A percentile compares a stretch with the other conserved stretches of the same genome.
phyloP scores from a whole-genome alignment of 2,113 vertebrate genomes.

The Parotia lawesii region DNA sequence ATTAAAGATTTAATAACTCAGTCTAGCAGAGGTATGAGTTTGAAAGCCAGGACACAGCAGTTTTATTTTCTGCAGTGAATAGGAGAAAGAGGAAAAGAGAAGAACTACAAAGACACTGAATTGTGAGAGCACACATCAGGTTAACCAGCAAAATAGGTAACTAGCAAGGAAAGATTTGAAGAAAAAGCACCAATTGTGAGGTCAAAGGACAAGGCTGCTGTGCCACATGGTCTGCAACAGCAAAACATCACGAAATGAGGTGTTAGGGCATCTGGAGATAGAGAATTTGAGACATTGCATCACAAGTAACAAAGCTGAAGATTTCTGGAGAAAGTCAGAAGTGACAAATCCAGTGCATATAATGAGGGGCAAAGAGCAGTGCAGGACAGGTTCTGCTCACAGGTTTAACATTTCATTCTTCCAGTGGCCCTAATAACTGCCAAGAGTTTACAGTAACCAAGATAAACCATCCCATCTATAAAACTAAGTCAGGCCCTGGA shows the following conservation, averaged over 20 bases:
- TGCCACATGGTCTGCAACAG: rapidly evolving
- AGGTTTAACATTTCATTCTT: not conserved
- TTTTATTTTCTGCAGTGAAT: not conserved
- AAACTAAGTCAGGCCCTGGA: not conserved
- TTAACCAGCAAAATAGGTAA: not conserved
- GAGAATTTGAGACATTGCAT: not conserved
- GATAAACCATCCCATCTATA: not conserved
- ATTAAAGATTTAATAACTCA: not conserved
- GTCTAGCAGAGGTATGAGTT: not conserved
- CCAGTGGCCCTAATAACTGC: not conserved
- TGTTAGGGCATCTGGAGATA: not conserved
- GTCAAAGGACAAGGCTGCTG: not conserved
- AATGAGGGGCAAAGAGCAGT: not conserved
- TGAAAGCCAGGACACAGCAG: not conserved
- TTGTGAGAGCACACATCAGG: not conserved
- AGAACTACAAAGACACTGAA: not conserved
- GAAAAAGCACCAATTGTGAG: not conserved
- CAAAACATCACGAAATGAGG: not conserved
- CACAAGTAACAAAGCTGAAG: not conserved
- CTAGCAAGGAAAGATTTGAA: not conserved
- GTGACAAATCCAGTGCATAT: not conserved
- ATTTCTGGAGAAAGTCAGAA: not conserved
- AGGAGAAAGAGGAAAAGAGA: not conserved
- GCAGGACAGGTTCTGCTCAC: not conserved
- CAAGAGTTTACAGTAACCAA: not conserved